A percentile compares a stretch with the other conserved stretches of the same genome.
These are phyloP conservation scores for Villa cingulata DNA, from an alignment of 2,888 invertebrate genomes.

Conservation along the genomic window DNA sequence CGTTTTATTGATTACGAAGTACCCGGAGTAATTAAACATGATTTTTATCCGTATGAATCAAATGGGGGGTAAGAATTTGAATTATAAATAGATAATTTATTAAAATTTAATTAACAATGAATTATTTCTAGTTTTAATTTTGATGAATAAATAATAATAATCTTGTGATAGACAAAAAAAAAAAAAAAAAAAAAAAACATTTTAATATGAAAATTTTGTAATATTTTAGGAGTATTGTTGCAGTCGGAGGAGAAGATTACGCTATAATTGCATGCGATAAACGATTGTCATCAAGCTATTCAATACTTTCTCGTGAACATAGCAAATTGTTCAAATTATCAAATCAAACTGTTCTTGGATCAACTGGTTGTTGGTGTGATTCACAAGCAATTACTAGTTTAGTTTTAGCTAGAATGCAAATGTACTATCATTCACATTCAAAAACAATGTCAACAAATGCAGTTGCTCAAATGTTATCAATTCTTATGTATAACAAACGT, in stretches of 20 bases:
- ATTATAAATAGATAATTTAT: background rate
- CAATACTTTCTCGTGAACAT: slow-evolving; percentile 78
- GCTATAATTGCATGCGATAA: slow-evolving; percentile 92
- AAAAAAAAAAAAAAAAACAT: too few species aligned
- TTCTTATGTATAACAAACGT: slow-evolving; percentile 87
- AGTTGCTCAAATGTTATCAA: slow-evolving; percentile 89
- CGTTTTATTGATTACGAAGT: slow-evolving; percentile 33
- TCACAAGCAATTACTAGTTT: slow-evolving; percentile 78
- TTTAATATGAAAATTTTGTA: too few species aligned
- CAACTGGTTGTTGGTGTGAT: slow-evolving; percentile 97
- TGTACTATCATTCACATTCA: slow-evolving; percentile 90
- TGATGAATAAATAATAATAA: too few species aligned
- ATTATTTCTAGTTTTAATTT: background rate
- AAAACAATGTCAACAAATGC: slow-evolving; percentile 86
- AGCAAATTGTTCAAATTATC: slow-evolving; percentile 77
- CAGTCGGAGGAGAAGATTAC: slow-evolving; percentile 91
- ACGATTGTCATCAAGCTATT: slow-evolving; percentile 79
- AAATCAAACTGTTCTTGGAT: slow-evolving; percentile 75
- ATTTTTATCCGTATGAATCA: slow-evolving; percentile 57
- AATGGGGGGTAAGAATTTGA: slow-evolving; percentile 54
- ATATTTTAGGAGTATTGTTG: slow-evolving; percentile 71
- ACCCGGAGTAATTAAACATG: slow-evolving; percentile 36
- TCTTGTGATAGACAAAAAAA: too few species aligned
- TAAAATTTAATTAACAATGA: background rate
- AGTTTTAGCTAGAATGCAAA: slow-evolving; percentile 76